phyloP scores from a whole-genome alignment of 2,888 invertebrate genomes.

The Tineola bisselliella region DNA sequence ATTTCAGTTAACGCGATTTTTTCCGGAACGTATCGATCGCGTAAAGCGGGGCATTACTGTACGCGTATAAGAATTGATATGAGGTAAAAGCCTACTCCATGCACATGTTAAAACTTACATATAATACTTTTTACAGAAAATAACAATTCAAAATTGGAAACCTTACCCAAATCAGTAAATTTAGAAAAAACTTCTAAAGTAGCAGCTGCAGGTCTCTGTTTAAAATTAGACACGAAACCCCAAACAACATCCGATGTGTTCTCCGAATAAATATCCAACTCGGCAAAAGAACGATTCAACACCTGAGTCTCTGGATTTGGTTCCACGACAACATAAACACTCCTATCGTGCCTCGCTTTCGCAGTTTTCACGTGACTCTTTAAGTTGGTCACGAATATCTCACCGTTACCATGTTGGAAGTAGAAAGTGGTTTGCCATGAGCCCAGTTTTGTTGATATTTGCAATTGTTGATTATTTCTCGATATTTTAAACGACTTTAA shows the following conservation, averaged over 20 bases:
- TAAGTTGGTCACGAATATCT: conserved; percentile 73
- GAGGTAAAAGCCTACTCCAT: too few species aligned
- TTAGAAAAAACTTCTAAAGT: conserved; percentile 89
- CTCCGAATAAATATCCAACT: conserved; percentile 82
- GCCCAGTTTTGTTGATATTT: conserved; percentile 50
- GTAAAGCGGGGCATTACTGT: too few species aligned
- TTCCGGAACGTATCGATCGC: too few species aligned
- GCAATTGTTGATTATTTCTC: conserved; percentile 53
- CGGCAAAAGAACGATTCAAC: conserved; percentile 86
- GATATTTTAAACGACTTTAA: conserved; percentile 50
- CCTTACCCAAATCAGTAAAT: conserved; percentile 78
- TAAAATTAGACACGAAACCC: conserved; percentile 62
- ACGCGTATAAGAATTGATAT: too few species aligned
- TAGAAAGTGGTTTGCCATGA: conserved; percentile 83
- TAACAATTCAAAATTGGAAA: too few species aligned
- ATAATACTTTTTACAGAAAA: too few species aligned
- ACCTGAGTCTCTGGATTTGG: conserved; percentile 71
- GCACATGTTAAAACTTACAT: too few species aligned
- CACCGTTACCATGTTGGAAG: conserved; percentile 89
- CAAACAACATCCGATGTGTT: conserved; percentile 74
- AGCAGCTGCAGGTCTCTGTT: conserved; percentile 79
- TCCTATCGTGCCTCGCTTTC: conserved; percentile 76
- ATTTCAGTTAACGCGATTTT: too few species aligned
- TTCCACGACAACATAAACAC: conserved; percentile 72
- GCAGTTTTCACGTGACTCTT: conserved; percentile 72